phyloP scores from a whole-genome alignment of 2,888 invertebrate species.

The Cephus rjabovi region DNA sequence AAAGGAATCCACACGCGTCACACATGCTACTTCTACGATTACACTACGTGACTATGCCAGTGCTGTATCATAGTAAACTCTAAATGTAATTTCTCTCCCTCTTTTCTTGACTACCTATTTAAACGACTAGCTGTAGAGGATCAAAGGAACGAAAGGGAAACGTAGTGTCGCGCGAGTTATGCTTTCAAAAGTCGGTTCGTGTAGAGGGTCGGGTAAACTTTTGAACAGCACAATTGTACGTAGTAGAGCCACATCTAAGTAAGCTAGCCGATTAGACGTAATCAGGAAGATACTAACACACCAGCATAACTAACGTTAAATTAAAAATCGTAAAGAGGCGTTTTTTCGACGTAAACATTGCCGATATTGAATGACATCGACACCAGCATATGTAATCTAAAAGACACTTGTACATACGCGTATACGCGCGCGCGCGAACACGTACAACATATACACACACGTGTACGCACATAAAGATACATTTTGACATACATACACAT shows the following conservation, averaged over 20 bases:
- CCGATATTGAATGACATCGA: neutral
- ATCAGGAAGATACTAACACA: constrained; percentile 25
- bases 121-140: constrained; percentile 24
- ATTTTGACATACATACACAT: neutral
- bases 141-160: neutral
- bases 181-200: constrained; percentile 28
- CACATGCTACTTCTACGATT: constrained; percentile 31
- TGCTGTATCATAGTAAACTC: constrained; percentile 59
- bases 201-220: constrained; percentile 29
- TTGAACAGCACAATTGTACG: constrained; percentile 34
- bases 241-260: constrained; percentile 29
- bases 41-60: constrained; percentile 56
- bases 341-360: neutral
- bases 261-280: constrained; percentile 35
- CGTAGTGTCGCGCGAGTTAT: constrained; percentile 25
- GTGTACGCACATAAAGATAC: neutral
- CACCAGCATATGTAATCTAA: constrained; percentile 20
- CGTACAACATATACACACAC: neutral
- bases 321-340: constrained; percentile 17
- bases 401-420: constrained; percentile 12
- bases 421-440: neutral
- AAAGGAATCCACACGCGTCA: constrained; percentile 39
- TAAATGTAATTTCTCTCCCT: constrained; percentile 51
- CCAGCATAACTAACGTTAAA: constrained; percentile 32
- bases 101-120: constrained; percentile 47